Evolutionary conservation across 2,797 vertebrate species (phyloP), one percentile per base, ranked within the genome.

Genomic region (Syngnathus acus): DNA sequence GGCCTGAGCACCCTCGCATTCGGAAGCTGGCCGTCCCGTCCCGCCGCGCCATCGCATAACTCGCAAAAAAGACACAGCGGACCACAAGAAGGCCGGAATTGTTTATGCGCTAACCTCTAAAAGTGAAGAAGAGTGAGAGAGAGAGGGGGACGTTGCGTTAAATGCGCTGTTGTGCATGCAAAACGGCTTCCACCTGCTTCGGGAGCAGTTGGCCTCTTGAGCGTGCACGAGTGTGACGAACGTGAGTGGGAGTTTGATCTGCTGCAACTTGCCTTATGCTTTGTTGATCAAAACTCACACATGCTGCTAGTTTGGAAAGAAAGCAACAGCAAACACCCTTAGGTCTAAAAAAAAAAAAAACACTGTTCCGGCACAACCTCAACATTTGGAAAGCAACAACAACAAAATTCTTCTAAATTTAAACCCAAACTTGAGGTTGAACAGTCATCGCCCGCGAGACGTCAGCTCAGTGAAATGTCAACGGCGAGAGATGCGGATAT

Each of bases 1-100:
- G 86, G 83, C 84, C 76, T 68, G 79, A 76, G 82, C 82, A 82
- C 75, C 77, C 79, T 82, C 73, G 59, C 78, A 4, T 43, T 73
- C 78, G 54, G 45, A 84, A 65, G 66, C 60, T 77, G 78, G 66
- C 80, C 64, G 81, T 78, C 55, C 69, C 38, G 21, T 19, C 10
- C 2, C 64, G 78, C 78, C 32, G 78, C 73, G 70, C 73, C 62
- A 59, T 78, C 76, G 65, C 69, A 78, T 74, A 81, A 82, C 77
- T 80, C 66, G 74, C 62, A 73, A 67, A 73, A 70, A 72, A 74
- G 5, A 71, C 45, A 19, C 50, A 68, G 23, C 51, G 32, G 66
- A 70, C 65, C 63, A 74, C 72, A 68, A 67, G 69, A 72, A 74
- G 68, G 72, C 57, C 39, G 19, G 40, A 68, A 66, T 23, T 62